Percentiles rank a stretch among this genome's conserved stretches.
These are phyloP conservation scores for Denticeps clupeoides DNA, from an alignment of 2,797 vertebrate species.

Conservation along the genomic window DNA sequence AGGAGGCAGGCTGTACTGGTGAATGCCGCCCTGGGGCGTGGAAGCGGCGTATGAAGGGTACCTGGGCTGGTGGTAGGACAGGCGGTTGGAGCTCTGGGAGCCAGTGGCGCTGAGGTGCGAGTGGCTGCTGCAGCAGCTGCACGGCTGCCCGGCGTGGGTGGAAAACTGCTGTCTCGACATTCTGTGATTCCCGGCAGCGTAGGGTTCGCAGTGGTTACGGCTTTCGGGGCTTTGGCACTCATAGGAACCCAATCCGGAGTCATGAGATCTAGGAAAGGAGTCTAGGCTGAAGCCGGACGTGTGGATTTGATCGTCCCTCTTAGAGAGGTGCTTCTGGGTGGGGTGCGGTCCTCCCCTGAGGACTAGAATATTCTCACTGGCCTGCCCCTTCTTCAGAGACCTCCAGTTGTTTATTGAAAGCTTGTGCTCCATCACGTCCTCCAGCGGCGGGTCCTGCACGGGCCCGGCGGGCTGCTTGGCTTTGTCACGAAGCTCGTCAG, in stretches of 20 bases:
- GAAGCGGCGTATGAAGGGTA: conserved; percentile 24
- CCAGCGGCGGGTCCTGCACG: conserved; percentile 29
- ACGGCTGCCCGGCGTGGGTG: conserved; percentile 11
- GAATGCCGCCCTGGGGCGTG: conserved; percentile 26
- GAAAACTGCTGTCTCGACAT: conserved; percentile 20
- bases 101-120: conserved; percentile 22
- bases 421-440: conserved; percentile 49
- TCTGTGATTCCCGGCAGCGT: conserved; percentile 9
- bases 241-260: conserved; percentile 61
- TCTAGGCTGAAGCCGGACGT: conserved; percentile 12
- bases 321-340: conserved; percentile 27
- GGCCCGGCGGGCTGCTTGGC: conserved; percentile 59
- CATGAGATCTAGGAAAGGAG: conserved; percentile 27
- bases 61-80: conserved; percentile 11
- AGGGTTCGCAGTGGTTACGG: conserved; percentile 22
- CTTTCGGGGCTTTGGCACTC: conserved; percentile 38
- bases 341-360: conserved; percentile 29
- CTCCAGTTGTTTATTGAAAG: conserved; percentile 32
- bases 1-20: conserved; percentile 20
- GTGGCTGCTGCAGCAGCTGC: conserved; percentile 37
- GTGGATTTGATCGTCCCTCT: conserved; percentile 34
- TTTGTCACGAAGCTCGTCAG: conserved; percentile 79
- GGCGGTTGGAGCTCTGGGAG: conserved; percentile 13
- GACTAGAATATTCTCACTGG: conserved; percentile 27
- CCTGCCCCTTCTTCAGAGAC: conserved; percentile 31